phyloP scores from a whole-genome alignment of 2,113 vertebrate species.

The Cnemophilus loriae region DNA sequence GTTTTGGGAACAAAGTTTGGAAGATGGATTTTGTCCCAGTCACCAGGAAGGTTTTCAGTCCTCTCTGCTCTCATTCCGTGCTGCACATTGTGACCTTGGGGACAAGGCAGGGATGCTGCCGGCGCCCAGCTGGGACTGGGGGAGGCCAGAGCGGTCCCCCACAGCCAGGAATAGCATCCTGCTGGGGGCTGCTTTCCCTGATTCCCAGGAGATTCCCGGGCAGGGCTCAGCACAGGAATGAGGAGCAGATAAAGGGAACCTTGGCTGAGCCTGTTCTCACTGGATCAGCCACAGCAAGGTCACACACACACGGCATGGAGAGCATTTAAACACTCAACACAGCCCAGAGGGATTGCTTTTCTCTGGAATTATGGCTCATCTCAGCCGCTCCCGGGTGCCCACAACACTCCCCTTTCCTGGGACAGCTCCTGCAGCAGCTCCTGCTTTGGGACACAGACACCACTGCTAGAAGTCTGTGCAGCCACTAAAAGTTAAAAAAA shows the following conservation, averaged over 20 bases:
- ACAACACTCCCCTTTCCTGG: background rate
- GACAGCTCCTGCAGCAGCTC: background rate
- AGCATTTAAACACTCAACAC: background rate
- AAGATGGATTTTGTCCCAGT: fast-evolving
- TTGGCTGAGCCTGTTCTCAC: background rate
- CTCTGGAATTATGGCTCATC: background rate
- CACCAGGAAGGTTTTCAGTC: background rate
- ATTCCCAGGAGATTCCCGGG: background rate
- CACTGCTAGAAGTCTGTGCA: background rate
- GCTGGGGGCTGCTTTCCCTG: background rate
- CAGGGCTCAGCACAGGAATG: background rate
- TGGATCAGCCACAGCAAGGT: background rate
- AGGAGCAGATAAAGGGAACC: conserved; percentile 25
- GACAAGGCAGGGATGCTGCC: fast-evolving
- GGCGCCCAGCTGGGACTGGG: fast-evolving
- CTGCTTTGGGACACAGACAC: background rate
- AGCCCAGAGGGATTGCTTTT: background rate
- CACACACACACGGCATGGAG: background rate
- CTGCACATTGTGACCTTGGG: background rate
- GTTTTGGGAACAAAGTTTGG: background rate
- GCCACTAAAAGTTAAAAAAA: background rate
- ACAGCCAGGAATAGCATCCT: background rate
- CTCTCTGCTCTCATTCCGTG: fast-evolving
- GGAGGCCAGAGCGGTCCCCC: background rate
- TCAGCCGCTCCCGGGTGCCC: background rate